phyloP scores from a whole-genome alignment of 1,140 invertebrate species.

The Drosophila mayri region DNA sequence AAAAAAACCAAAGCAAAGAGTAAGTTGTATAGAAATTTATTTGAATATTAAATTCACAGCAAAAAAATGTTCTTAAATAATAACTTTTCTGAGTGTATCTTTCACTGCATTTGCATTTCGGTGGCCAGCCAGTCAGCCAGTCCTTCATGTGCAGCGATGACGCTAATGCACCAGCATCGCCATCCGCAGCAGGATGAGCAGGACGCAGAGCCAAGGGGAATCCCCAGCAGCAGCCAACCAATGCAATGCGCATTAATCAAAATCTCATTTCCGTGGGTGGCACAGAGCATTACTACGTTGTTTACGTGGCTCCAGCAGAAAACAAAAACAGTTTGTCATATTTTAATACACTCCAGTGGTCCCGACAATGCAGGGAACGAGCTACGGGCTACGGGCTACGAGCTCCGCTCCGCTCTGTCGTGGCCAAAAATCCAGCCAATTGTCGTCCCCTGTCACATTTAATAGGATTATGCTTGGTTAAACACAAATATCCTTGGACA shows the following conservation, averaged over 20 bases:
- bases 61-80: no score
- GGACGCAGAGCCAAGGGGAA: neutral
- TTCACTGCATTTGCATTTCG: constrained; percentile 60
- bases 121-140: constrained; percentile 28
- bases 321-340: constrained; percentile 74
- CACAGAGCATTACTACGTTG: constrained; percentile 14
- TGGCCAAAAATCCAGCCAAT: constrained; percentile 72
- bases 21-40: no score
- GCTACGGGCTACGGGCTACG: constrained; percentile 4
- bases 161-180: constrained; percentile 54
- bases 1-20: neutral
- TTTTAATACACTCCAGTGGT: constrained; percentile 75
- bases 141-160: constrained; percentile 67
- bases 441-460: constrained; percentile 79
- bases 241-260: constrained; percentile 71
- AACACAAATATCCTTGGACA: constrained; percentile 70
- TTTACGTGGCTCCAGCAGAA: constrained; percentile 36
- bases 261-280: constrained; percentile 64
- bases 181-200: neutral
- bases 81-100: neutral
- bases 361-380: constrained; percentile 51
- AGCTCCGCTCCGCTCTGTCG: constrained; percentile 21
- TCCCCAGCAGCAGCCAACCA: constrained; percentile 30
- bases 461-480: constrained; percentile 80
- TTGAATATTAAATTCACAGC: no score